Evolutionary conservation across 2,797 vertebrate species (phyloP).

Genomic region (Rhinichthys osculus): DNA sequence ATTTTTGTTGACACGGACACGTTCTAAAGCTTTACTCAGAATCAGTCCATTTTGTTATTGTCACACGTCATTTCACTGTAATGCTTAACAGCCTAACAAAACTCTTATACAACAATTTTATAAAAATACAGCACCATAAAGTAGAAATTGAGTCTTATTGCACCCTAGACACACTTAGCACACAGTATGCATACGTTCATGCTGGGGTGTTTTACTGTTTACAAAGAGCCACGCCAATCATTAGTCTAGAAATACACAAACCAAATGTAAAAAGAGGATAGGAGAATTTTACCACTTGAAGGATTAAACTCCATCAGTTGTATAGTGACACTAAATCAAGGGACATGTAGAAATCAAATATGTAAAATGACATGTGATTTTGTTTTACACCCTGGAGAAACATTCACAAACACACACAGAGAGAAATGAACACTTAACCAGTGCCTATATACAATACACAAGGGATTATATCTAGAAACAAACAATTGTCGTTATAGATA

Average conservation of each 20-base stretch:
- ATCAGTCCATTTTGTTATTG: background rate
- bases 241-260: conserved; percentile 17
- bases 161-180: conserved; percentile 51
- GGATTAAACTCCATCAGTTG: background rate
- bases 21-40: background rate
- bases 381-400: background rate
- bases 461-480: conserved; percentile 54
- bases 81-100: background rate
- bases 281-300: background rate
- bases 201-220: conserved; percentile 20
- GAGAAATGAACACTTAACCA: conserved; percentile 35
- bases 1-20: background rate
- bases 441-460: conserved; percentile 43
- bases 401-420: conserved; percentile 4
- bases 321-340: background rate
- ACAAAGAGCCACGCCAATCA: background rate
- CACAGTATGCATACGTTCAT: conserved; percentile 32
- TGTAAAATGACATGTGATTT: background rate
- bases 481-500: conserved; percentile 62
- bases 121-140: background rate
- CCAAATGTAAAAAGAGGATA: background rate
- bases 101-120: background rate
- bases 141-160: background rate
- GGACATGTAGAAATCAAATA: background rate
- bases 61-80: background rate